Base-by-base conservation (phyloP, 1,140 invertebrate species). In the Drosophila insularis region DNA sequence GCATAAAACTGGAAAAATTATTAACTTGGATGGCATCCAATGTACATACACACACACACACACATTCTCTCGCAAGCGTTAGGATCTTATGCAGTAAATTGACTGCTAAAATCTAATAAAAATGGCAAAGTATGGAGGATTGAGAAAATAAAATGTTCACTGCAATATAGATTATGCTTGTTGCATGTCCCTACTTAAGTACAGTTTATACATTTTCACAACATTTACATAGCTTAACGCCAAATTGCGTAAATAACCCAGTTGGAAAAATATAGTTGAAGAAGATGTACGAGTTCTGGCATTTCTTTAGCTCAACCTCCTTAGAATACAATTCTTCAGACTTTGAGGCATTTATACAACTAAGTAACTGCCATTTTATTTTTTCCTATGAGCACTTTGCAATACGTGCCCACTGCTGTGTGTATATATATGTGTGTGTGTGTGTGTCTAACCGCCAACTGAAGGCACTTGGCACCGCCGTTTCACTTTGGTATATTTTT, bases 291-390 rank as follows among this genome's bases (percentile, higher is more conserved):
- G 31, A 58, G 5, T 71, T 14, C 54, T 39, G 23, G 7, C 23
- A 39, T 40, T 43, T 21, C 23, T 59, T 40, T 31, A 27, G 23
- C 31, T 23, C 43, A 55, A 8, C 17, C 1, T 31, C 35, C 31
- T 17, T 40, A n/a, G 21, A 61, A 31, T 50, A 21, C 59, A 50
- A 68, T 71, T 54, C 5, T 39, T 27, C 63, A 72, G 68, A 40
- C 68, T 76, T 68, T 55, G 40, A 73, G 73, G 68, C 68, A 68
- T 79, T 84, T 80, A 68, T 74, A 74, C 67, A 64, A 87, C 81
- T 86, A 86, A 81, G 82, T 81, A 81, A 87, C 81, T 87, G 81
- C 31, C 79, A 81, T 87, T 87, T 81, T 81, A 86, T 86, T 87
- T 86, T 87, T 86, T 78, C 63, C 74, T 40, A 43, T 59, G 54